A percentile compares a stretch with the other conserved stretches of the same genome.
These are phyloP conservation scores for Eueides isabella DNA, from an alignment of 1,140 invertebrate species.

Conservation along the genomic window DNA sequence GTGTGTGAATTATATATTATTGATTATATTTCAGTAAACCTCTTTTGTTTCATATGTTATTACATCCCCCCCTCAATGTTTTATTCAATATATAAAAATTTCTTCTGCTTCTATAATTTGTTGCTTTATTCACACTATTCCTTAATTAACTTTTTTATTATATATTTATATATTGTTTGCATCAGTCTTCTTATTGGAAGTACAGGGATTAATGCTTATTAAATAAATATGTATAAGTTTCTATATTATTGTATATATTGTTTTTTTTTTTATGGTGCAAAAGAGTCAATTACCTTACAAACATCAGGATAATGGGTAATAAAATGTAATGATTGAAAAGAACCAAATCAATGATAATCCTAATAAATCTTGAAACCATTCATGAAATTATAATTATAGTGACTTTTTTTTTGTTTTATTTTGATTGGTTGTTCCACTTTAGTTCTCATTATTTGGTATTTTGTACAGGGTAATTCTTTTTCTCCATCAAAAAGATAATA, in stretches of 20 bases:
- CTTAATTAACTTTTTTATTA: slow-evolving; percentile 26
- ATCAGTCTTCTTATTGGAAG: slow-evolving; percentile 30
- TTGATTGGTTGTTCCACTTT: too few species aligned
- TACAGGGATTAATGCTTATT: slow-evolving; percentile 6
- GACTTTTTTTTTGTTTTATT: too few species aligned
- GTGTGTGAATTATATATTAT: slow-evolving; percentile 34
- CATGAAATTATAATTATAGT: too few species aligned
- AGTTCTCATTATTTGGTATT: too few species aligned
- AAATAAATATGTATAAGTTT: not conserved
- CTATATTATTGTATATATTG: not conserved
- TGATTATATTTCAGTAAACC: slow-evolving; percentile 29
- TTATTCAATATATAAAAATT: slow-evolving; percentile 20
- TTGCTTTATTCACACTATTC: slow-evolving; percentile 43
- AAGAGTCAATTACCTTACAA: too few species aligned
- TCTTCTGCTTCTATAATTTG: slow-evolving; percentile 42
- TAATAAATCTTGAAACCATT: too few species aligned
- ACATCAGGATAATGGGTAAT: too few species aligned
- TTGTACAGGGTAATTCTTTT: too few species aligned
- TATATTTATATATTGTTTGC: slow-evolving; percentile 33
- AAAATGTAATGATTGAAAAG: too few species aligned
- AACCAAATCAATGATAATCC: too few species aligned
- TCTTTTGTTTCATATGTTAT: slow-evolving; percentile 33
- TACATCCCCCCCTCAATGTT: slow-evolving; percentile 16
- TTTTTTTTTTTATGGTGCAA: too few species aligned
- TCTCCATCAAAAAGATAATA: not conserved